These are phyloP conservation scores for Heterotilapia buettikoferi DNA, from an alignment of 2,113 vertebrate genomes.

Conservation along the genomic window DNA sequence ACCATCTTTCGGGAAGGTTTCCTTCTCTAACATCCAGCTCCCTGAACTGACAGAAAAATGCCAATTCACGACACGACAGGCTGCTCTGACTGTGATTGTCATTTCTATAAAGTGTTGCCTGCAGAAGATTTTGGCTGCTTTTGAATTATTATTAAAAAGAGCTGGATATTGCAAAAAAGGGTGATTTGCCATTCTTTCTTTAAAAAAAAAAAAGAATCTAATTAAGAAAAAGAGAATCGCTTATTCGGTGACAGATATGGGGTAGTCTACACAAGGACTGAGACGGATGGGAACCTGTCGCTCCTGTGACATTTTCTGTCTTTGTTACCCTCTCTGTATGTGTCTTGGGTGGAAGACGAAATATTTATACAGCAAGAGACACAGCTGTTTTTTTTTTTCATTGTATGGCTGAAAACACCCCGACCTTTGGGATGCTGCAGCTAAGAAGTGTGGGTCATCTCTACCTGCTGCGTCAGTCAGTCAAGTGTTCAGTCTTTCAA, in stretches of 20 bases:
- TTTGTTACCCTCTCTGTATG: background rate
- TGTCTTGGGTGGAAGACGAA: constrained; percentile 42
- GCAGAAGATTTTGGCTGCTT: constrained; percentile 12
- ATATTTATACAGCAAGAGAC: background rate
- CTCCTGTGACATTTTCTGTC: background rate
- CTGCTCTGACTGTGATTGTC: constrained; percentile 58
- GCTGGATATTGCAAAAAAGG: background rate
- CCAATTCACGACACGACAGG: background rate
- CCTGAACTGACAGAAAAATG: background rate
- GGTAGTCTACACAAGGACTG: background rate
- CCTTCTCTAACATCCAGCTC: background rate
- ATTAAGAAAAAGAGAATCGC: background rate
- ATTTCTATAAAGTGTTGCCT: background rate
- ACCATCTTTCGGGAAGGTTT: background rate
- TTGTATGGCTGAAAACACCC: background rate
- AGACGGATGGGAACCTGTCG: background rate
- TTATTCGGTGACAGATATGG: background rate
- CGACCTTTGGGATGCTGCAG: constrained; percentile 3
- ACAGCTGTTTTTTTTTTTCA: background rate
- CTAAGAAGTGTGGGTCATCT: background rate
- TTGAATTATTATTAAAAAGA: background rate
- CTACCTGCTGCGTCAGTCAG: background rate
- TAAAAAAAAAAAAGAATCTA: background rate
- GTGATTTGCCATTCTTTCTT: background rate
- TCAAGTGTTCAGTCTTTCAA: constrained; percentile 1